These are phyloP conservation scores for Prunella himalayana DNA, from an alignment of 2,113 vertebrate genomes.

Conservation along the genomic window DNA sequence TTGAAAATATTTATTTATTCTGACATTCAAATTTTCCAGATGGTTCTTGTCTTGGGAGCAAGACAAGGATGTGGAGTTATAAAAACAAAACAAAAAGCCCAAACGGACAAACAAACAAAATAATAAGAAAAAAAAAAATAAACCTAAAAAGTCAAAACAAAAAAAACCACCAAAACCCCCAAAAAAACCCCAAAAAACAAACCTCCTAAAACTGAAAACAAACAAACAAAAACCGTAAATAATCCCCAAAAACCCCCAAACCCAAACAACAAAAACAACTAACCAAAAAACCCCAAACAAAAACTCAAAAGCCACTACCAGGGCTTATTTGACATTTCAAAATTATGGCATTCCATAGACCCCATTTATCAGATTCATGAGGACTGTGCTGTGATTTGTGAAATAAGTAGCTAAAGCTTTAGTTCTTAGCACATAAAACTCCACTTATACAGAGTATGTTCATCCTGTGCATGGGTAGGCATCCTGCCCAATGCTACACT, in stretches of 20 bases:
- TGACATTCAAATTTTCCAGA: not conserved
- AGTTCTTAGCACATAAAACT: not conserved
- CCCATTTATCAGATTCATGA: not conserved
- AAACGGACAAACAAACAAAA: not conserved
- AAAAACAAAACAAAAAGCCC: not conserved
- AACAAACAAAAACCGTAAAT: not conserved
- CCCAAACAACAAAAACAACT: not conserved
- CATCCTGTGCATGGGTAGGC: rapidly evolving
- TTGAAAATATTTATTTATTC: not conserved
- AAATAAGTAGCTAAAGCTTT: not conserved
- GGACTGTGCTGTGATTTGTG: not conserved
- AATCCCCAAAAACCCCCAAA: too few relatives aligned
- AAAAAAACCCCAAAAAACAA: too few relatives aligned
- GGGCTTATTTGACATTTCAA: not conserved
- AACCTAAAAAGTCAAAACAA: not conserved
- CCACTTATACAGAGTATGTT: too few relatives aligned
- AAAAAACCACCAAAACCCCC: not conserved
- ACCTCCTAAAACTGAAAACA: not conserved
- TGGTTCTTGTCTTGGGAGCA: not conserved
- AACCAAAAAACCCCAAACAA: not conserved
- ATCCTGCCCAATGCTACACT: rapidly evolving
- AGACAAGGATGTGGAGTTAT: not conserved
- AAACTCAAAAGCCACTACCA: not conserved
- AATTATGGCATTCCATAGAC: not conserved
- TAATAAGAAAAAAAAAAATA: not conserved